Conservation (phyloP, 2,888 invertebrate genomes). For the Drosophila longiperda region DNA sequence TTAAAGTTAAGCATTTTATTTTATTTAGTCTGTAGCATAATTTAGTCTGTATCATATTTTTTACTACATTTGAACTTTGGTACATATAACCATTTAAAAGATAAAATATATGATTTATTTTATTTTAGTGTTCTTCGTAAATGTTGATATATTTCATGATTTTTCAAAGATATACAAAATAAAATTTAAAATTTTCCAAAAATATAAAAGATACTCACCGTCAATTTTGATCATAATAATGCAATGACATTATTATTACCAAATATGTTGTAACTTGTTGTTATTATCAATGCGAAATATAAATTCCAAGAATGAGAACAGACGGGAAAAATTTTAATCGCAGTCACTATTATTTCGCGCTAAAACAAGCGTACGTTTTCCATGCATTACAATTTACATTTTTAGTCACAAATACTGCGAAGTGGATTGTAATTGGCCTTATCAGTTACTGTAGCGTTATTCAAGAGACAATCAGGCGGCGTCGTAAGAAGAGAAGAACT, state of each 20-base stretch:
- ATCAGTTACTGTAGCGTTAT: conserved; percentile 15
- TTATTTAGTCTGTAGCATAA: neutral
- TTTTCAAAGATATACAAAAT: neutral
- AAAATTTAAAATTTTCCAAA: neutral
- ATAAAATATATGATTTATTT: neutral
- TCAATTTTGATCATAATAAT: neutral
- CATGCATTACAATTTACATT: neutral
- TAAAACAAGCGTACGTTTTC: neutral
- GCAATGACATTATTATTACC: neutral
- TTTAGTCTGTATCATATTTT: neutral
- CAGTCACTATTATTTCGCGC: neutral
- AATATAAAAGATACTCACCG: neutral
- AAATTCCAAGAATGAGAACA: neutral
- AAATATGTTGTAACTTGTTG: no score
- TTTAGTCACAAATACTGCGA: neutral
- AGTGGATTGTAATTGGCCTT: conserved; percentile 23
- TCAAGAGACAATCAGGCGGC: conserved; percentile 9
- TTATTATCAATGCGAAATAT: conserved; percentile 1
- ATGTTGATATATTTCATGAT: neutral
- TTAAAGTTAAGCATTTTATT: conserved; percentile 1
- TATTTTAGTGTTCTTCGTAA: neutral
- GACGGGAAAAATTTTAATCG: neutral
- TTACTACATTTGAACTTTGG: neutral
- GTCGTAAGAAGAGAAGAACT: neutral
- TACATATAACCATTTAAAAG: neutral